These are phyloP conservation scores for Globia sparganii DNA, from an alignment of 2,888 invertebrate genomes.

Conservation along the genomic window DNA sequence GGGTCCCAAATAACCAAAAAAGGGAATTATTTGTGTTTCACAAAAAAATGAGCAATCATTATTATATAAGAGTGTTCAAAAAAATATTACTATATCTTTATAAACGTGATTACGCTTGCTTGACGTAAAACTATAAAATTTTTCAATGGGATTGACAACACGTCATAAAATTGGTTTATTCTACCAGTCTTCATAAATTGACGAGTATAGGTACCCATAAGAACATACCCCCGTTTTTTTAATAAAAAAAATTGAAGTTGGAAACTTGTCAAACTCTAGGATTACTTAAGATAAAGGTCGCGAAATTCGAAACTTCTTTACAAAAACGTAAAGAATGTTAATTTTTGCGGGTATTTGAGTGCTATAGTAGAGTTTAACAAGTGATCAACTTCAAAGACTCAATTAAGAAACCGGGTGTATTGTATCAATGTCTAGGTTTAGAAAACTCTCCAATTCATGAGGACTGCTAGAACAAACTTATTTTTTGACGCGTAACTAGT, in stretches of 20 bases:
- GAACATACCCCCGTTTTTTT: neutral
- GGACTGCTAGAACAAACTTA: neutral
- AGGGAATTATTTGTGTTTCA: neutral
- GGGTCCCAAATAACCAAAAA: neutral
- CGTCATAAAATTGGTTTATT: neutral
- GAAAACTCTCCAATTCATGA: neutral
- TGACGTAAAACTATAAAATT: neutral
- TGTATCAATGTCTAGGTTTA: neutral
- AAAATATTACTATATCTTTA: neutral
- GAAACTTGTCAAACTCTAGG: neutral
- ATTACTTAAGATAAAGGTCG: neutral
- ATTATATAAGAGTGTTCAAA: neutral
- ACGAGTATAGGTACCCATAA: neutral
- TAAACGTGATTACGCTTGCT: conserved; percentile 1
- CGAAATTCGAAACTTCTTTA: neutral
- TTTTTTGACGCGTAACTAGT: neutral
- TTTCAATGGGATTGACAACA: neutral
- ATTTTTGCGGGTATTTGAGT: neutral
- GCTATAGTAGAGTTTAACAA: neutral
- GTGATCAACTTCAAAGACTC: neutral
- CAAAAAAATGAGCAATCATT: neutral
- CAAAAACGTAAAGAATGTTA: neutral
- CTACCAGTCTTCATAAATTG: neutral
- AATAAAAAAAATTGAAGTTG: neutral
- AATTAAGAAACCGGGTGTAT: neutral